phyloP scores from a whole-genome alignment of 2,113 vertebrate genomes.

The Carlito syrichta region DNA sequence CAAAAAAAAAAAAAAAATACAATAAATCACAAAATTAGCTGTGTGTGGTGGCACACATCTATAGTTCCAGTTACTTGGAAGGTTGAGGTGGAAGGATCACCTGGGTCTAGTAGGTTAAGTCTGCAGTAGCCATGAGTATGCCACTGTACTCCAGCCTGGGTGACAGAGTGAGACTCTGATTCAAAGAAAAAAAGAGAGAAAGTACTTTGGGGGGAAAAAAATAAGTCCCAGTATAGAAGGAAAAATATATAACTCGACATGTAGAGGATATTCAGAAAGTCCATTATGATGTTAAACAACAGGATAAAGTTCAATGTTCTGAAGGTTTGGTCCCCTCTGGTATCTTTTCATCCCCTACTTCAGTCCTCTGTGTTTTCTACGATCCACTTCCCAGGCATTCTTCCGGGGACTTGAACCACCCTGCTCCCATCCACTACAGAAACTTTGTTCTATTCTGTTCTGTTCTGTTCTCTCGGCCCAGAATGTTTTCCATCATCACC shows the following conservation, averaged over 20 bases:
- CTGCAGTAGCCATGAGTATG: too few relatives aligned
- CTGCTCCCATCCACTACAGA: not conserved
- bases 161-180: too few relatives aligned
- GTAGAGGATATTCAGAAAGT: not conserved
- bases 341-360: not conserved
- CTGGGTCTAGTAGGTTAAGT: too few relatives aligned
- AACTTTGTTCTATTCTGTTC: not conserved
- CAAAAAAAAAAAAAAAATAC: too few relatives aligned
- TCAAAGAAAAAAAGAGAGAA: too few relatives aligned
- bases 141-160: too few relatives aligned
- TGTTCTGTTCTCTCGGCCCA: not conserved
- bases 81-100: too few relatives aligned
- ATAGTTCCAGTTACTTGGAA: too few relatives aligned
- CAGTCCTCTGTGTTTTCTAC: not conserved
- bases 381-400: not conserved
- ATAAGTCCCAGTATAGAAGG: not conserved
- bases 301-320: not conserved
- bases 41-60: too few relatives aligned
- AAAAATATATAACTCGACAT: not conserved
- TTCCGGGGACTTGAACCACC: not conserved
- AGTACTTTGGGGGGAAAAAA: not conserved
- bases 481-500: not conserved
- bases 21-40: too few relatives aligned
- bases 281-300: not conserved
- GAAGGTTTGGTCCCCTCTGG: not conserved